Conservation (phyloP, 2,888 invertebrate species). For the Slavum lentiscoides region DNA sequence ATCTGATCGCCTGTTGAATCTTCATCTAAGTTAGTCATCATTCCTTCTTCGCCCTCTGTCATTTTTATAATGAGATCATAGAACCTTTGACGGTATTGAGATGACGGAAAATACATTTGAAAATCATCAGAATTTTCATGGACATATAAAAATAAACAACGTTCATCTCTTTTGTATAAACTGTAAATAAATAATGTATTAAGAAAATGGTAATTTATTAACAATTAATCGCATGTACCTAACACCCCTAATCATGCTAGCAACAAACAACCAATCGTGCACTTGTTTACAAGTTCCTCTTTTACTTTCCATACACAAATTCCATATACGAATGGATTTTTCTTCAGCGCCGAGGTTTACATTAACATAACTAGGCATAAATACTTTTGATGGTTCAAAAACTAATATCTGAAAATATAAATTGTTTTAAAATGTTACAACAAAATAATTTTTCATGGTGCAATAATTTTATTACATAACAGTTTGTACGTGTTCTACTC, state of each 20-base stretch:
- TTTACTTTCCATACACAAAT: slow-evolving; percentile 79
- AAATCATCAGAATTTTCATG: slow-evolving; percentile 98
- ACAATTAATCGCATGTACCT: slow-evolving; percentile 62
- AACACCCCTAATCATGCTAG: slow-evolving; percentile 85
- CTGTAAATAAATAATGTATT: slow-evolving; percentile 62
- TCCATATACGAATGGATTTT: slow-evolving; percentile 85
- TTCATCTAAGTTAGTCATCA: slow-evolving; percentile 75
- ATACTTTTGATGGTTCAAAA: slow-evolving; percentile 87
- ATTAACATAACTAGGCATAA: slow-evolving; percentile 93
- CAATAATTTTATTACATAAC: neutral
- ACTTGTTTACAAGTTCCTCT: slow-evolving; percentile 79
- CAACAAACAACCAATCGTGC: slow-evolving; percentile 92
- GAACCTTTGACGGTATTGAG: slow-evolving; percentile 78
- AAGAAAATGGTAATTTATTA: neutral
- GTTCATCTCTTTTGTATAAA: slow-evolving; percentile 92
- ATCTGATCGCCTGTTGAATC: slow-evolving; percentile 75
- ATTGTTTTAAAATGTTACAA: neutral
- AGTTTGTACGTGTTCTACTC: slow-evolving; percentile 59
- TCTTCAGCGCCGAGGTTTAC: slow-evolving; percentile 93
- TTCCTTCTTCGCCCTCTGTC: slow-evolving; percentile 82
- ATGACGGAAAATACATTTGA: slow-evolving; percentile 95
- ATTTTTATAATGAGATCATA: slow-evolving; percentile 84
- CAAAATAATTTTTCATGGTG: neutral
- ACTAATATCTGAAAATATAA: slow-evolving; percentile 69
- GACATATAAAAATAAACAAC: slow-evolving; percentile 95